Percentiles rank a stretch among this genome's conserved stretches.
These are phyloP conservation scores for Clistopyga incitator DNA, from an alignment of 2,888 invertebrate genomes.

Conservation along the genomic window DNA sequence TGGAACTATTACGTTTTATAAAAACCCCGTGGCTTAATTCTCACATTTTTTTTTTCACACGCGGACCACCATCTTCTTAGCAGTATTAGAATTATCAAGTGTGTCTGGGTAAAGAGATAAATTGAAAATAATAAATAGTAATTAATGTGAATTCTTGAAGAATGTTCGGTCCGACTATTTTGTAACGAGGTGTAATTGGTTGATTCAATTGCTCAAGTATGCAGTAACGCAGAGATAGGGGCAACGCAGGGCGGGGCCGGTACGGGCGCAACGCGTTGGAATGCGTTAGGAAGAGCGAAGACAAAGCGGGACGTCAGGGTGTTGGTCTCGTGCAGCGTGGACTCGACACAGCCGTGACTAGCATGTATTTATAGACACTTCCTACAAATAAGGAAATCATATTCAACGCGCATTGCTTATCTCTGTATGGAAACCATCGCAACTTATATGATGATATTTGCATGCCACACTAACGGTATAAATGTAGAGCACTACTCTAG, in stretches of 20 bases:
- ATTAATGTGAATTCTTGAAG: constrained; percentile 28
- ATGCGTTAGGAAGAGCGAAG: constrained; percentile 63
- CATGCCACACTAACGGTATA: not conserved
- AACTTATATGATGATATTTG: not conserved
- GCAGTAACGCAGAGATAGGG: constrained; percentile 43
- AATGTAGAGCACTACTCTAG: not conserved
- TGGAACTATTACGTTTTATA: too few species aligned
- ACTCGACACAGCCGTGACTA: constrained; percentile 46
- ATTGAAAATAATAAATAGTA: constrained; percentile 5
- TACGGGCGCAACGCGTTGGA: constrained; percentile 66
- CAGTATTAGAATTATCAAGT: not conserved
- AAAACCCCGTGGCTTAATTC: too few species aligned
- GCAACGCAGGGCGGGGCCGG: constrained; percentile 63
- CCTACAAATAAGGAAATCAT: constrained; percentile 59
- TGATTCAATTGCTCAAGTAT: constrained; percentile 60
- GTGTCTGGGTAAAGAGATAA: not conserved
- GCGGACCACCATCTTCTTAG: not conserved
- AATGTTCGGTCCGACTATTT: constrained; percentile 41
- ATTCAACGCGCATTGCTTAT: constrained; percentile 32
- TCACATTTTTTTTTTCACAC: too few species aligned
- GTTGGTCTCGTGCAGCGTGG: constrained; percentile 22
- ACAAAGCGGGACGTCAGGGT: constrained; percentile 55
- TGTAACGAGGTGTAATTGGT: constrained; percentile 56
- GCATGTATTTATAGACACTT: constrained; percentile 55
- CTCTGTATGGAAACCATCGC: constrained; percentile 11